phyloP scores from a whole-genome alignment of 2,797 vertebrate species.

The Rallus crepitans region DNA sequence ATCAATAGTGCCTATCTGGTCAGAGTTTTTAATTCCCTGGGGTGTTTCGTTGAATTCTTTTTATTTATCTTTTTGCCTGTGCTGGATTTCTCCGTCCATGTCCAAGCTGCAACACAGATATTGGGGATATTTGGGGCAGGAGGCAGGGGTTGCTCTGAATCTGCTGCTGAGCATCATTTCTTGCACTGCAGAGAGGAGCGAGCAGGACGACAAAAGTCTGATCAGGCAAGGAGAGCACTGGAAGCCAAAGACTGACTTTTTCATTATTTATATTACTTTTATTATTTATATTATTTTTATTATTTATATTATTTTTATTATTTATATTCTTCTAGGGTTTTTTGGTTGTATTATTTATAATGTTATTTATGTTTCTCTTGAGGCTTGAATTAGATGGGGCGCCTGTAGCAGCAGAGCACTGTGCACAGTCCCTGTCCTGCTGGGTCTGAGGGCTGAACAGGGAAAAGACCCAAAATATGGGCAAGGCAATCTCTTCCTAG shows the following conservation, averaged over 20 bases:
- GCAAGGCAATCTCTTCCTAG: neutral
- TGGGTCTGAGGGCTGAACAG: neutral
- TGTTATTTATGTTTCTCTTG: neutral
- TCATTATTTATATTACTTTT: neutral
- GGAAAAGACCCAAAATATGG: neutral
- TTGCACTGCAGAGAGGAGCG: neutral
- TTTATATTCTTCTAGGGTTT: too few relatives aligned
- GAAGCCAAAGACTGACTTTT: neutral
- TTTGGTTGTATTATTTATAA: neutral
- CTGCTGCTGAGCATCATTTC: neutral
- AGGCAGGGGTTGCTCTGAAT: neutral
- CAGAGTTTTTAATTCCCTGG: slow-evolving; percentile 54
- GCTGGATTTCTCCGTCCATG: neutral
- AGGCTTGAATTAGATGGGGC: neutral
- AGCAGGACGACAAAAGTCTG: neutral
- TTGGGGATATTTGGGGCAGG: neutral
- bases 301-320: neutral
- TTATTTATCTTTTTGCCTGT: neutral
- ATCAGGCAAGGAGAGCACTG: neutral
- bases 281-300: neutral
- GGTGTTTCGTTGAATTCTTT: neutral
- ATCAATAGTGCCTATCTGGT: slow-evolving; percentile 70
- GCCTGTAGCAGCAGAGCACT: neutral
- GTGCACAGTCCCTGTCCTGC: fast-evolving
- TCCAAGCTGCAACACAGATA: neutral